Evolutionary conservation across 2,797 vertebrate genomes (phyloP), one percentile per base, ranked within the genome.

Genomic region (Salarias fasciatus): DNA sequence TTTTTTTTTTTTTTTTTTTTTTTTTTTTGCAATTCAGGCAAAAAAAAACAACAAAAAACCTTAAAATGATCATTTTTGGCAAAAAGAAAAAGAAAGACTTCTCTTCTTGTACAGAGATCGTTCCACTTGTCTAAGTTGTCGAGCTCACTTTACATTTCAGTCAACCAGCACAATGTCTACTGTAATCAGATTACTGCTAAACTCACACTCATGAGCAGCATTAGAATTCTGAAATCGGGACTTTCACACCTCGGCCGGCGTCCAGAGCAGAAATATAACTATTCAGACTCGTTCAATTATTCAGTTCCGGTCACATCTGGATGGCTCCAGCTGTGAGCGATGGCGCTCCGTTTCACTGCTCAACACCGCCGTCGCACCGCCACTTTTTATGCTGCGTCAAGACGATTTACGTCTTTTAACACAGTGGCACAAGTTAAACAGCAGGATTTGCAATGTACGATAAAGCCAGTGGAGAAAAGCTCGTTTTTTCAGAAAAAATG

Each of bases 31-130:
- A 46, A 45, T 28, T 75, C 37, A 60, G 53, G 51, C 1, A n/a
- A 52, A 63, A 69, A 57, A 35, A 35, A 35, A 18, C 18, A 35
- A 6, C 6, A 6, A 6, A 35, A 4, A 33, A 4, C 2, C 2
- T 51, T 49, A 2, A 71, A 74, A 55, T 24, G 4, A 67, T 60
- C 24, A 15, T 57, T 69, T 69, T 51, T 47, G 2, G 11, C n/a
- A 3, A 29, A 12, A 42, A 11, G 15, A 35, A 41, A 24, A 40
- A 36, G 48, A 49, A 46, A 14, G 8, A 14, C 24, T 62, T 78
- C 48, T 54, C 11, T 29, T 10, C 48, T 58, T 54, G 36, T 64
- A 63, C 10, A 54, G 75, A 61, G 62, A 55, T 54, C 2, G 36
- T 49, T 63, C 59, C 36, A 38, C n/a, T n/a, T n/a, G n/a, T n/a